Conservation (phyloP, 2,888 invertebrate species). For the Augochlorella aurata region DNA sequence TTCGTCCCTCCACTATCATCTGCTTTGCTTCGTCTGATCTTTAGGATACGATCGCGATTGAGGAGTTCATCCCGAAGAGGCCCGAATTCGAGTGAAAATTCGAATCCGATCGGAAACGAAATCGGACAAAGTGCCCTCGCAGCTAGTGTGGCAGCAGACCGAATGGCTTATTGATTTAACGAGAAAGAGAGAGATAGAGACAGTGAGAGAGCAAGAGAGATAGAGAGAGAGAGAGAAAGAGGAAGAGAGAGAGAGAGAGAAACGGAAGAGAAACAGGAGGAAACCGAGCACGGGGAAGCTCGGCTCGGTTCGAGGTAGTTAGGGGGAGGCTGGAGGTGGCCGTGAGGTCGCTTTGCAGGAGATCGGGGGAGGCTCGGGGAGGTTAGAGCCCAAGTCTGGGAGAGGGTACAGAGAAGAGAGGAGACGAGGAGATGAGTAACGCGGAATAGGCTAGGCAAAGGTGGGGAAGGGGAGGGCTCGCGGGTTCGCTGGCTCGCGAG, state of each 20-base stretch:
- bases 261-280: conserved; percentile 38
- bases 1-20: background rate
- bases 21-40: background rate
- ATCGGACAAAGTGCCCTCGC: conserved; percentile 57
- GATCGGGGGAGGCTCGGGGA: conserved; percentile 27
- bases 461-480: conserved; percentile 35
- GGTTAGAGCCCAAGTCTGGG: conserved; percentile 38
- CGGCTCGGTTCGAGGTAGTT: conserved; percentile 37
- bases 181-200: conserved; percentile 56
- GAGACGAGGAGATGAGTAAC: conserved; percentile 47
- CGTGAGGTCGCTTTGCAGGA: conserved; percentile 30
- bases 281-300: conserved; percentile 39
- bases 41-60: background rate
- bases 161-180: conserved; percentile 70
- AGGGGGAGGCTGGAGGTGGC: conserved; percentile 26
- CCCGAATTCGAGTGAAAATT: background rate
- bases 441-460: conserved; percentile 46
- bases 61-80: background rate
- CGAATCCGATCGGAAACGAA: conserved; percentile 41
- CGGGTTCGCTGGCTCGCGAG: conserved; percentile 48
- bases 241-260: conserved; percentile 30
- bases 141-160: conserved; percentile 57
- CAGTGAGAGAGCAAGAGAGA: conserved; percentile 28
- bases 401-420: conserved; percentile 34
- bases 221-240: conserved; percentile 49